Evolutionary conservation across 2,888 invertebrate genomes (phyloP).

Genomic region (Meandrusa payeni): DNA sequence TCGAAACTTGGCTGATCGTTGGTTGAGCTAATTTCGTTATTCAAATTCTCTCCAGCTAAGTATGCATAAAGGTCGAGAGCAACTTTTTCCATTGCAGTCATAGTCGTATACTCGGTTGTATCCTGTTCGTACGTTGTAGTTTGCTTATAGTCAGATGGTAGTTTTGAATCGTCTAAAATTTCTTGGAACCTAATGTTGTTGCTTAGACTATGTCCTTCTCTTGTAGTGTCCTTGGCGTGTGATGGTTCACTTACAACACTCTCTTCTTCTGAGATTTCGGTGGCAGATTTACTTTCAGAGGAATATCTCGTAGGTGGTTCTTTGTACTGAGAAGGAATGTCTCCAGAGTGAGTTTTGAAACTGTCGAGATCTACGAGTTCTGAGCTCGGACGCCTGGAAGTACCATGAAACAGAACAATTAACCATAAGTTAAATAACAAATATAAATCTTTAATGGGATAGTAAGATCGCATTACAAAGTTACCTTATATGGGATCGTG

Average conservation of each 20-base stretch:
- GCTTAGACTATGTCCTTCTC: constrained; percentile 65
- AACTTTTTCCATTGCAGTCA: constrained; percentile 89
- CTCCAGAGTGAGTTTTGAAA: constrained; percentile 87
- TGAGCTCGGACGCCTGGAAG: constrained; percentile 85
- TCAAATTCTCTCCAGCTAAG: constrained; percentile 83
- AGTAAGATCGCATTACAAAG: constrained; percentile 1
- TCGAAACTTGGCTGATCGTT: constrained; percentile 56
- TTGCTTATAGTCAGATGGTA: constrained; percentile 62
- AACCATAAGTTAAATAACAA: constrained; percentile 1
- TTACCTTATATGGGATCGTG: constrained; percentile 82
- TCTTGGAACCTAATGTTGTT: constrained; percentile 64
- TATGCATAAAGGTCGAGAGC: constrained; percentile 92
- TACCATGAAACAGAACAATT: background rate
- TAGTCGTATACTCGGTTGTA: constrained; percentile 83
- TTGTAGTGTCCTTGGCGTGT: constrained; percentile 53
- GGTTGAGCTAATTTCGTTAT: constrained; percentile 76
- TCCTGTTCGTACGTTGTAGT: constrained; percentile 67
- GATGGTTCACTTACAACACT: constrained; percentile 47
- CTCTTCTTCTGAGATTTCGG: constrained; percentile 78
- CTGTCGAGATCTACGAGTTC: constrained; percentile 91
- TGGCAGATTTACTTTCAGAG: constrained; percentile 71
- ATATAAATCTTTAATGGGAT: constrained; percentile 1
- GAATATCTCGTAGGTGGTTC: constrained; percentile 69
- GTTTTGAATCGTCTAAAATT: constrained; percentile 64
- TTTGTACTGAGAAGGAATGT: constrained; percentile 77